phyloP scores from a whole-genome alignment of 2,888 invertebrate genomes.

The Parnassius smintheus region DNA sequence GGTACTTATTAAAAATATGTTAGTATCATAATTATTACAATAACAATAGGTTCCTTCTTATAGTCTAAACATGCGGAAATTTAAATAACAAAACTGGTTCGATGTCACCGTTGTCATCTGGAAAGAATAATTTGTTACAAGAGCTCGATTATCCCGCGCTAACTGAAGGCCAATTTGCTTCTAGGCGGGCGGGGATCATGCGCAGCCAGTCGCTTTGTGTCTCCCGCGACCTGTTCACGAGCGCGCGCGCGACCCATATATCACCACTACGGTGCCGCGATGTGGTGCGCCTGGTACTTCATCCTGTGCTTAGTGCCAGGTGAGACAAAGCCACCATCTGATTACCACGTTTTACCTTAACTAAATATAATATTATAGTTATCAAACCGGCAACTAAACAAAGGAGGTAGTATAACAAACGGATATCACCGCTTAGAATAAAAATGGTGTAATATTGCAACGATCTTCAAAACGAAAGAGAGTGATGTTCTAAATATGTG shows the following conservation, averaged over 20 bases:
- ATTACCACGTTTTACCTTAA: not conserved
- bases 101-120: constrained; percentile 21
- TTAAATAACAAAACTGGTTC: constrained; percentile 2
- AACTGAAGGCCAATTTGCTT: constrained; percentile 56
- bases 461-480: constrained; percentile 13
- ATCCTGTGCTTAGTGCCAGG: constrained; percentile 63
- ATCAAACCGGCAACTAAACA: not conserved
- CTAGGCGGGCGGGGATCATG: constrained; percentile 55
- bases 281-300: constrained; percentile 46
- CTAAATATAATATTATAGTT: not conserved
- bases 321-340: constrained; percentile 36
- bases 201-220: constrained; percentile 38
- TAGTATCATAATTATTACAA: no score
- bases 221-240: constrained; percentile 37
- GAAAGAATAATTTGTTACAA: constrained; percentile 37
- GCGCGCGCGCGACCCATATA: constrained; percentile 15
- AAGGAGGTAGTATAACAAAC: not conserved
- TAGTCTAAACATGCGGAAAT: not conserved
- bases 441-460: constrained; percentile 13
- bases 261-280: constrained; percentile 37
- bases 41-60: no score
- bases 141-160: constrained; percentile 46
- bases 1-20: no score
- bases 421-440: constrained; percentile 23
- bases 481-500: constrained; percentile 15